These are phyloP conservation scores for Anoplolepis gracilipes DNA, from an alignment of 1,140 invertebrate species.

Conservation along the genomic window DNA sequence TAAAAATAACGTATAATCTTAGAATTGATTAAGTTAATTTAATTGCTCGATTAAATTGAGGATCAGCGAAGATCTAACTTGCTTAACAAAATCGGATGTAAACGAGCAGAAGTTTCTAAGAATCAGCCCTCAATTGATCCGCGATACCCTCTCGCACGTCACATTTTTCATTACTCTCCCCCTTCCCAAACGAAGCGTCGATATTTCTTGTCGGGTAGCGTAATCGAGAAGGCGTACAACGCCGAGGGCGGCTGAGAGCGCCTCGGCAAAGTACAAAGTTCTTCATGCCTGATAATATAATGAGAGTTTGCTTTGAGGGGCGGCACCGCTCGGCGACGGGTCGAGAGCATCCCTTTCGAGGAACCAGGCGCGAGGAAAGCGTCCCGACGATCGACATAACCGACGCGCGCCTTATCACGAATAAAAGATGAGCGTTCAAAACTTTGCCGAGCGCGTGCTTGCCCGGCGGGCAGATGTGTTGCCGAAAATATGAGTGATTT, in stretches of 20 bases:
- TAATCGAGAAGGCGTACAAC: conserved; percentile 33
- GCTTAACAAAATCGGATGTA: not conserved
- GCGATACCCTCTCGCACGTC: conserved; percentile 4
- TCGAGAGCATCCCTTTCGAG: not conserved
- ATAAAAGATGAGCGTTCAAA: conserved; percentile 63
- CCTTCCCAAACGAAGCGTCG: conserved; percentile 17
- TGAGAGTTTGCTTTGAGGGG: conserved; percentile 62
- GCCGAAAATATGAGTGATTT: conserved; percentile 30
- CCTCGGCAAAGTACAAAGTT: conserved; percentile 63
- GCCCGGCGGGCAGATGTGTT: not conserved
- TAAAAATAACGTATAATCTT: not conserved
- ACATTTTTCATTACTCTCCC: conserved; percentile 62
- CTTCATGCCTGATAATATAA: conserved; percentile 64
- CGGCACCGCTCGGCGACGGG: conserved; percentile 26
- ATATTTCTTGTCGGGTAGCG: conserved; percentile 29
- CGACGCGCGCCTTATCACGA: conserved; percentile 64
- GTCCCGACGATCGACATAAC: conserved; percentile 24
- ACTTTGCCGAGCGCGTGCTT: conserved; percentile 51
- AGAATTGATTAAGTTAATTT: not conserved
- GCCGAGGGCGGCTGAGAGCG: conserved; percentile 6
- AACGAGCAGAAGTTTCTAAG: not conserved
- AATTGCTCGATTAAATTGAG: conserved; percentile 2
- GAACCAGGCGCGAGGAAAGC: conserved; percentile 42
- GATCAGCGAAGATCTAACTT: not conserved
- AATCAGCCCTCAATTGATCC: conserved; percentile 22